Base-by-base conservation (phyloP, 2,888 invertebrate species). In the Carabus problematicus region DNA sequence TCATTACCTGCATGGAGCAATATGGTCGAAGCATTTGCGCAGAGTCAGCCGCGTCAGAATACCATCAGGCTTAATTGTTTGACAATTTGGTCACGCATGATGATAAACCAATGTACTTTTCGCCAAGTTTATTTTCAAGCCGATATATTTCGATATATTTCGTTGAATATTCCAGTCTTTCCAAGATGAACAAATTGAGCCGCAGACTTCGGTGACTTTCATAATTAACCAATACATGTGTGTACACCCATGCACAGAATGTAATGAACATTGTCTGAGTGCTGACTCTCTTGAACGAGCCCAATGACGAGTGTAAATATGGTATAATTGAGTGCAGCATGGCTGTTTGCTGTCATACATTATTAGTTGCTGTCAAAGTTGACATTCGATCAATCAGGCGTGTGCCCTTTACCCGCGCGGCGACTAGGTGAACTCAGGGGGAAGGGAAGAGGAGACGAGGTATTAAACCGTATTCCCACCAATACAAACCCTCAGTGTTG, bases 381-480 rank as follows among this genome's bases (percentile, higher is more conserved):
- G 59, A 66, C 66, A 47, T 66, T 66, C 66, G 66, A 66, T 66
- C 66, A 66, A 66, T 66, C 66, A 66, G 66, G 18, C 58, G 16
- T 47, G 62, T 64, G 64, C 55, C 45, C 47, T 62, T 49, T 62
- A 41, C n/a, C 55, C 43, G 54, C 42, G 54, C 14, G 16, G n/a
- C 14, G 16, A 14, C 12, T 19, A 52, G 16, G 18, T 52, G 52
- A 14, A 52, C 52, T 16, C 6, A 18, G 52, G 16, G 52, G 52
- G 18, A n/a, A 52, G 12, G 9, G 16, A 52, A 11, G 19, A 11
- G 29, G 3, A 29, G 29, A 6, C 18, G 14, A 7, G n/a, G 12
- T 52, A 52, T 16, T 52, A 52, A 52, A 52, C 52, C 7, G 52
- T 52, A 16, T 52, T 52, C 52, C 14, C 52, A 52, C 29, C 29